Evolutionary conservation across 2,797 vertebrate genomes (phyloP).

Genomic region (Urosaurus nigricauda): DNA sequence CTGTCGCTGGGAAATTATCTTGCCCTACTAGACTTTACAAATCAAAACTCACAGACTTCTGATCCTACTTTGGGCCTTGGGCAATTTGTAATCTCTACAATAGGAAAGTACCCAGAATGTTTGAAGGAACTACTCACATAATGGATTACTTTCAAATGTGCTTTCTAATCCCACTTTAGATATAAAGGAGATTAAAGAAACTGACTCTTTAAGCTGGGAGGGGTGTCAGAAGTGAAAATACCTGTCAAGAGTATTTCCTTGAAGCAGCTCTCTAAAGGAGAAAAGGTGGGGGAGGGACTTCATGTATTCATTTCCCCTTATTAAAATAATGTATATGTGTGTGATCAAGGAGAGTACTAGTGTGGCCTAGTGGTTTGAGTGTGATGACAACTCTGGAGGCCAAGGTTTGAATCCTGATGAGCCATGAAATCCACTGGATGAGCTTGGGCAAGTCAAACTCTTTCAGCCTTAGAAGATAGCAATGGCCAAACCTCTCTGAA

Average conservation of each 20-base stretch:
- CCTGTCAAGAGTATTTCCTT: slow-evolving; percentile 16
- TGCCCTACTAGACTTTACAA: slow-evolving; percentile 5
- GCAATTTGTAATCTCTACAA: slow-evolving; percentile 21
- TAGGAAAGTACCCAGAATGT: slow-evolving; percentile 16
- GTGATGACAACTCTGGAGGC: too few relatives aligned
- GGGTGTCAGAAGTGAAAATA: slow-evolving; percentile 4
- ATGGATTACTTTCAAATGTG: slow-evolving; percentile 33
- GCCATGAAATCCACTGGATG: too few relatives aligned
- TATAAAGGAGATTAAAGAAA: slow-evolving; percentile 23
- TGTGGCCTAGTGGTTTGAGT: too few relatives aligned
- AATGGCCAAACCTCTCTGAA: too few relatives aligned
- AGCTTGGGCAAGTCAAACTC: too few relatives aligned
- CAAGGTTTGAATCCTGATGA: too few relatives aligned
- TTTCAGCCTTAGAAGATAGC: too few relatives aligned
- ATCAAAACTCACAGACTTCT: neutral
- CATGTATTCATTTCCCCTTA: neutral
- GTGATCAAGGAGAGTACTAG: too few relatives aligned
- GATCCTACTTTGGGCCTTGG: neutral
- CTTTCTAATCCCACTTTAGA: slow-evolving; percentile 32
- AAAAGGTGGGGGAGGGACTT: too few relatives aligned
- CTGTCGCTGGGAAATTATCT: neutral
- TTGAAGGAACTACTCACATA: slow-evolving; percentile 9
- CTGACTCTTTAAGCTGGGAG: neutral
- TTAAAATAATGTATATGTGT: neutral
- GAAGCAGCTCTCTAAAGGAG: neutral